Evolutionary conservation across 2,888 invertebrate species (phyloP), one percentile per base, ranked within the genome.

Genomic region (Dynastes maya): DNA sequence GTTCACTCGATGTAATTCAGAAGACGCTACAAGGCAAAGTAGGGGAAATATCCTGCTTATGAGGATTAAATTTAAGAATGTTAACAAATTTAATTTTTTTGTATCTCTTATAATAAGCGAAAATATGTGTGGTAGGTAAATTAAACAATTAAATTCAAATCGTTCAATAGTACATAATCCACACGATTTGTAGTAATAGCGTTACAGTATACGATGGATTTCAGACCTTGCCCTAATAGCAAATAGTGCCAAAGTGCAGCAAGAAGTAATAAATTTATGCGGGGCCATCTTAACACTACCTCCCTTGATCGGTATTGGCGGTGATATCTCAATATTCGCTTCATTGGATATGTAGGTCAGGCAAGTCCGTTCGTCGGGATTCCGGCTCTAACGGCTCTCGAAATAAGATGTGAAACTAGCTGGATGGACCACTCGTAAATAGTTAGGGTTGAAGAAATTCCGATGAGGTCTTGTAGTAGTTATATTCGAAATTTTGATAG

Each of bases 241-340:
- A 45, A 45, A 55, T 22, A 11, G 11, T 8, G 22, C n/a, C 5
- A 4, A 55, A 65, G 40, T 65, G 45, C 65, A 65, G 6, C 37
- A 37, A 40, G 6, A 22, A 37, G 16, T 16, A 22, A 45, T 49
- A 16, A 37, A 71, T 71, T 71, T 40, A 71, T 58, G 71, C 55
- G 58, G 32, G 27, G 11, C 32, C 71, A 71, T 71, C 55, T 51
- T 37, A 58, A 9, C 22, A 67, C 67, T 45, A 40, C 67, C 71
- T 37, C 58, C 37, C 16, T 55, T 82, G 84, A 84, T 84, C 84
- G 84, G 83, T 83, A 84, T 83, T 84, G 84, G 83, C 83, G 83
- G 78, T 83, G 84, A 85, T 85, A 85, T 85, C 84, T 84, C 84
- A 85, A 83, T 82, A 82, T 83, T 81, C 84, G 83, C 82, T 82